phyloP scores from a whole-genome alignment of 2,113 vertebrate species.

The Orthonyx spaldingii region DNA sequence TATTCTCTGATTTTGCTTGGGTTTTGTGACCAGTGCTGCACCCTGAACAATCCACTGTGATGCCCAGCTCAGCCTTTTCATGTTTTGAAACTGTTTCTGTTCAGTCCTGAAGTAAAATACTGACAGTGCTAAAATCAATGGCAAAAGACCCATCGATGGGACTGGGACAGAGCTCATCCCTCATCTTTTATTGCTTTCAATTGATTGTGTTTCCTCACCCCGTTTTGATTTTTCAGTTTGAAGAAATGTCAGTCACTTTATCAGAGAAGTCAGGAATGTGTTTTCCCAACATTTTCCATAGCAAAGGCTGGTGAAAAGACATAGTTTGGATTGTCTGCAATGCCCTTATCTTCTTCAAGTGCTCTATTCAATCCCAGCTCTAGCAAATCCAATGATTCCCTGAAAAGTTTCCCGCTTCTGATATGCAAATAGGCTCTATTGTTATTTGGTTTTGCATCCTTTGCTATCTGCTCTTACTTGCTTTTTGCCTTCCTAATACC shows the following conservation, averaged over 20 bases:
- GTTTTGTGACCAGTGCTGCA: background rate
- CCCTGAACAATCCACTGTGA: background rate
- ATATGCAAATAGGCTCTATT: background rate
- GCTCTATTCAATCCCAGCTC: background rate
- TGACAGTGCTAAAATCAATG: background rate
- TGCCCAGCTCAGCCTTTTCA: background rate
- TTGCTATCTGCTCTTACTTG: background rate
- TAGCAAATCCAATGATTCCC: background rate
- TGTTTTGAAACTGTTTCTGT: background rate
- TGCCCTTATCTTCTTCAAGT: background rate
- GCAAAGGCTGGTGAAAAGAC: background rate
- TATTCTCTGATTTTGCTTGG: background rate
- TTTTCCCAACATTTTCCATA: background rate
- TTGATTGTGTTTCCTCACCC: background rate
- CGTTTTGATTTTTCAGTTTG: conserved; percentile 15
- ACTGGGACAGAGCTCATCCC: background rate
- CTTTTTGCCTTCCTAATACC: background rate
- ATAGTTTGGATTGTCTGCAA: background rate
- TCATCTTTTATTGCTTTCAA: background rate
- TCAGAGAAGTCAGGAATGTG: background rate
- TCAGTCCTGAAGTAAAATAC: background rate
- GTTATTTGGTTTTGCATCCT: background rate
- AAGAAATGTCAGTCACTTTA: background rate
- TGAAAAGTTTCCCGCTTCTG: background rate
- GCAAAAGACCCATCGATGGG: background rate